These are phyloP conservation scores for Vultur gryphus DNA, from an alignment of 2,797 vertebrate species.

Conservation along the genomic window DNA sequence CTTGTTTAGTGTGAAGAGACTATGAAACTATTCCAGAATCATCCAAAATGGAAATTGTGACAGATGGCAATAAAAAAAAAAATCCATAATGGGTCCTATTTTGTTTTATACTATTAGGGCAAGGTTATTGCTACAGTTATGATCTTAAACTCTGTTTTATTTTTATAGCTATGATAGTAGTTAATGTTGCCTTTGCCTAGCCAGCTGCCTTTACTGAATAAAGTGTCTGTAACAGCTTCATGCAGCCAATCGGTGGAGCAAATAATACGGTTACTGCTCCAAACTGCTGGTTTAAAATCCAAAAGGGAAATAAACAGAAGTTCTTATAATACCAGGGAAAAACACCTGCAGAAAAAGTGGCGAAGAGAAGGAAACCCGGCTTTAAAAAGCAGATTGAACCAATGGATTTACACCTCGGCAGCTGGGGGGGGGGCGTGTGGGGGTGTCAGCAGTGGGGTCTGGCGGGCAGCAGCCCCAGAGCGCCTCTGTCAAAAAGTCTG, in stretches of 20 bases:
- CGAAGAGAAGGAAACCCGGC: background rate
- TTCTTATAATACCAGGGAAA: background rate
- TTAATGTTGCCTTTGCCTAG: constrained; percentile 15
- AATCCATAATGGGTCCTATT: constrained; percentile 31
- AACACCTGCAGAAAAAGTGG: background rate
- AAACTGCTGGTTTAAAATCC: constrained; percentile 15
- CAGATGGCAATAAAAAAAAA: constrained; percentile 61
- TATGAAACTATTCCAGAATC: constrained; percentile 38
- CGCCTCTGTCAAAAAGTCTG: background rate
- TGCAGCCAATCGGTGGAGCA: background rate
- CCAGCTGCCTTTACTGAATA: constrained; percentile 38
- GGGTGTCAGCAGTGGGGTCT: background rate
- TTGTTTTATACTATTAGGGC: constrained; percentile 58
- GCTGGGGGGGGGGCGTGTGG: too few species aligned
- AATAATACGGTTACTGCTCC: background rate
- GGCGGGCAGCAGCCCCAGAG: background rate
- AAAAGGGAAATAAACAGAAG: background rate
- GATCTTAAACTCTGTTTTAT: constrained; percentile 56
- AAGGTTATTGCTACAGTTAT: constrained; percentile 59
- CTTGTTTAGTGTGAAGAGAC: constrained; percentile 37
- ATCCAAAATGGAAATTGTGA: constrained; percentile 53
- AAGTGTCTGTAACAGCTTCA: background rate
- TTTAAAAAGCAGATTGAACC: background rate
- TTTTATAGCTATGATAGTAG: constrained; percentile 45
- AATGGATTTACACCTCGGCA: background rate